A percentile compares a stretch with the other conserved stretches of the same genome.
Evolutionary conservation across 2,888 invertebrate species (phyloP).

Genomic region (Abscondita cerata): DNA sequence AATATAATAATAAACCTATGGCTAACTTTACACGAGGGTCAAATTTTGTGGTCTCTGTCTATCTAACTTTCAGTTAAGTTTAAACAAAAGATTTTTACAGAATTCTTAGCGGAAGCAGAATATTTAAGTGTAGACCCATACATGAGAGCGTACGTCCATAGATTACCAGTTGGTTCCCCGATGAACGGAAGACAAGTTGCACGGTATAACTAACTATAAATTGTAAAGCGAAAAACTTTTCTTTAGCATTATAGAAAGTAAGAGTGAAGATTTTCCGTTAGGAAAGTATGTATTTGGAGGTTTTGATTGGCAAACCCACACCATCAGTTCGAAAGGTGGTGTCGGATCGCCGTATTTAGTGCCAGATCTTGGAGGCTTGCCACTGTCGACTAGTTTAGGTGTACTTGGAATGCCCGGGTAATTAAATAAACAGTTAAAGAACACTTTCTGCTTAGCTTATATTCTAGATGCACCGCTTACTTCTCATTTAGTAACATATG

Average conservation of each 20-base stretch:
- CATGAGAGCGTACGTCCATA: conserved; percentile 67
- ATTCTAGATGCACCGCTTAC: conserved; percentile 72
- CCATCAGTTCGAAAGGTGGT: conserved; percentile 59
- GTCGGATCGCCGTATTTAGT: conserved; percentile 59
- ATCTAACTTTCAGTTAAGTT: too few relatives aligned
- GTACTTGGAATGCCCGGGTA: conserved; percentile 77
- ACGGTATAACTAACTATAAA: conserved; percentile 58
- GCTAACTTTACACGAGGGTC: too few relatives aligned
- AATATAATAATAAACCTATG: too few relatives aligned
- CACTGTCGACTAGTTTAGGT: conserved; percentile 69
- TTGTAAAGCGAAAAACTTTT: background rate
- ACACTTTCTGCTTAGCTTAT: too few relatives aligned
- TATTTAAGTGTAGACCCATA: conserved; percentile 78
- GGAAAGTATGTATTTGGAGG: conserved; percentile 68
- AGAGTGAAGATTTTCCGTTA: conserved; percentile 68
- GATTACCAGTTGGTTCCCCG: conserved; percentile 64
- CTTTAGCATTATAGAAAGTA: conserved; percentile 71
- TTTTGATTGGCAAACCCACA: conserved; percentile 74
- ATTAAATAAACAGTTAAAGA: too few relatives aligned
- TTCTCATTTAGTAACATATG: conserved; percentile 77
- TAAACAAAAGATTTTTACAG: too few relatives aligned
- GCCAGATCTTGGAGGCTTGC: conserved; percentile 66
- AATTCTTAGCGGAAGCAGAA: conserved; percentile 62
- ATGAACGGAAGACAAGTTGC: conserved; percentile 78
- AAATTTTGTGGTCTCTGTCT: too few relatives aligned